Evolutionary conservation across 2,888 invertebrate genomes (phyloP).

Genomic region (Antheraea assamensis): DNA sequence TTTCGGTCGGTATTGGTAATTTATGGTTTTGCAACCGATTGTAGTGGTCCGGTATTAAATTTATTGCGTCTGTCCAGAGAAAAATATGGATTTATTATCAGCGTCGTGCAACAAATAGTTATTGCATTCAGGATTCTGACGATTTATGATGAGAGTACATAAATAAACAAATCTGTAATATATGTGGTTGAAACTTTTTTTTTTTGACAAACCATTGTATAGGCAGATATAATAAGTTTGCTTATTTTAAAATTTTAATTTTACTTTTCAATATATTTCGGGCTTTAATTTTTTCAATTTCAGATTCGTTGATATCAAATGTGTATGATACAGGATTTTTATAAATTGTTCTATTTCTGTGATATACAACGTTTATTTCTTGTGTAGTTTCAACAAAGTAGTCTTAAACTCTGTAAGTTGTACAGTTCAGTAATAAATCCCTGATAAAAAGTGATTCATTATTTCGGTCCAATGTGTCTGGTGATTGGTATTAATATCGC

Average conservation of each 20-base stretch:
- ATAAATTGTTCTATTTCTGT: neutral
- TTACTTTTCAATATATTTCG: neutral
- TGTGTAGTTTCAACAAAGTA: neutral
- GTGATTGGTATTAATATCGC: no score
- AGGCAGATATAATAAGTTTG: neutral
- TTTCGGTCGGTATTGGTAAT: constrained; percentile 59
- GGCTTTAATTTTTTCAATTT: neutral
- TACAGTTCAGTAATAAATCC: no score
- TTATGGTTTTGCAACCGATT: constrained; percentile 69
- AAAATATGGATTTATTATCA: constrained; percentile 70
- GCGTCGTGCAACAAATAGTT: constrained; percentile 60
- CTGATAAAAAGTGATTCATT: no score
- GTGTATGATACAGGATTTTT: no score
- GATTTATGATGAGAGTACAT: neutral
- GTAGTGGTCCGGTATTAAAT: constrained; percentile 61
- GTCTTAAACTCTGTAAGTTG: no score
- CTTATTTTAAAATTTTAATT: neutral
- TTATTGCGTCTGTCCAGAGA: constrained; percentile 66
- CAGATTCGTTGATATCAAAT: no score
- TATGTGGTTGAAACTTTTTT: neutral
- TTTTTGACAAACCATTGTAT: neutral
- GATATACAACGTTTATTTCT: neutral
- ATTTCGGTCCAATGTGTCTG: no score
- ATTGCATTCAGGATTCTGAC: constrained; percentile 49
- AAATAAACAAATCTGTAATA: neutral